A percentile compares a stretch with the other conserved stretches of the same genome.
Evolutionary conservation across 2,888 invertebrate species (phyloP).

Genomic region (Priocnemis perturbator): DNA sequence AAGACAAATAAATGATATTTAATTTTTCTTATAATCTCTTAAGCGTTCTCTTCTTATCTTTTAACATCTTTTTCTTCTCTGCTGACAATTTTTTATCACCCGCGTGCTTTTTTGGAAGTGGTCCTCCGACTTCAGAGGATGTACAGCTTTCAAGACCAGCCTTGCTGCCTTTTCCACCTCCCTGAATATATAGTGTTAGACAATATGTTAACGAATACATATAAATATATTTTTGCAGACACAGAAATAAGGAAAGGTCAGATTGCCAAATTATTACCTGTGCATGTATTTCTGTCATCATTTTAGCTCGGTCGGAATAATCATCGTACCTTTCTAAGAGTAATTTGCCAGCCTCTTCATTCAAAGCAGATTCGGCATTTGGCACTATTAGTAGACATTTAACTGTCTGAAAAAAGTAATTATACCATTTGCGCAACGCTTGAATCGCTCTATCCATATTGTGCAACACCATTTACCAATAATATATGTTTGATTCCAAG

Average conservation of each 20-base stretch:
- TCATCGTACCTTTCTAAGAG: slow-evolving; percentile 94
- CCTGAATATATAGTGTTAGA: slow-evolving; percentile 47
- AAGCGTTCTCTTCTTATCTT: slow-evolving; percentile 90
- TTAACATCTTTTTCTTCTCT: slow-evolving; percentile 85
- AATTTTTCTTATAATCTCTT: slow-evolving; percentile 85
- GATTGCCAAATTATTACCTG: slow-evolving; percentile 76
- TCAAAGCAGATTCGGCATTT: slow-evolving; percentile 97
- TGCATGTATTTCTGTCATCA: slow-evolving; percentile 95
- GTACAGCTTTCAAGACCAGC: slow-evolving; percentile 72
- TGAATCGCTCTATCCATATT: not conserved
- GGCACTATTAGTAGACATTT: slow-evolving; percentile 97
- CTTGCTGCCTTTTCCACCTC: slow-evolving; percentile 73
- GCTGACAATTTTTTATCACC: slow-evolving; percentile 85
- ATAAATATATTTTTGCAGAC: not conserved
- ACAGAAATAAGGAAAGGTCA: too few species aligned
- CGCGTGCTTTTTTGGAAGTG: slow-evolving; percentile 90
- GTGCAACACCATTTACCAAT: slow-evolving; percentile 77
- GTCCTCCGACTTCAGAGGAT: slow-evolving; percentile 79
- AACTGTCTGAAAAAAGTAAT: slow-evolving; percentile 81
- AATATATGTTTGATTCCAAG: slow-evolving; percentile 96
- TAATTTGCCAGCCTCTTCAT: slow-evolving; percentile 97
- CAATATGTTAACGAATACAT: not conserved
- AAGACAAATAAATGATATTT: slow-evolving; percentile 49
- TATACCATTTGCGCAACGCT: not conserved
- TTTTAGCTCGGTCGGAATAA: slow-evolving; percentile 90